phyloP scores from a whole-genome alignment of 2,113 vertebrate genomes.

The Tragelaphus buxtoni region DNA sequence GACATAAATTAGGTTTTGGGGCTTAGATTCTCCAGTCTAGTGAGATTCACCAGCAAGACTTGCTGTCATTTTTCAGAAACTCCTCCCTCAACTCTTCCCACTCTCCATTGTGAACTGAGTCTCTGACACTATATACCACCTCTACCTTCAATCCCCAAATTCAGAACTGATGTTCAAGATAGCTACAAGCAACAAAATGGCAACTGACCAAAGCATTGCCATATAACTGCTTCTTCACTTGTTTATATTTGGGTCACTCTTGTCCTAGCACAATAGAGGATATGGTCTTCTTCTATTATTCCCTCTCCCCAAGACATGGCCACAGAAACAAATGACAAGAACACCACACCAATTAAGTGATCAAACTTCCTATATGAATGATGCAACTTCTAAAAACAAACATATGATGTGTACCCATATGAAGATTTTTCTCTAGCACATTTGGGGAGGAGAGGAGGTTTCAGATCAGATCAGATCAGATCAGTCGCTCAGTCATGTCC shows the following conservation, averaged over 20 bases:
- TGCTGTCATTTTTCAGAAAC: neutral
- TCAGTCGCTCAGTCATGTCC: no score
- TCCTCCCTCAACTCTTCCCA: rapidly evolving
- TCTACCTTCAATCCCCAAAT: neutral
- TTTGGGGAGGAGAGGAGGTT: neutral
- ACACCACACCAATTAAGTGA: neutral
- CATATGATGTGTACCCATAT: neutral
- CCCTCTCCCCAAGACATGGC: rapidly evolving
- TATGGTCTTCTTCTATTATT: no score
- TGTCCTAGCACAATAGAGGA: neutral
- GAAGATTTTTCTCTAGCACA: neutral
- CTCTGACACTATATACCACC: neutral
- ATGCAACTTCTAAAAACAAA: neutral
- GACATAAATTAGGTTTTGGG: neutral
- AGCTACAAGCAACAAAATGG: neutral
- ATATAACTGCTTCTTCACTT: neutral
- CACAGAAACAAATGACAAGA: neutral
- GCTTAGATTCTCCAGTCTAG: neutral
- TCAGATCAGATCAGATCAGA: neutral
- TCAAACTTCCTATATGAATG: neutral
- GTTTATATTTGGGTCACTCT: neutral
- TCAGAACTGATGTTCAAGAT: neutral
- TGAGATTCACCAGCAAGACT: neutral
- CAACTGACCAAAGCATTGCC: rapidly evolving
- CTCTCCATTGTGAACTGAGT: neutral